Evolutionary conservation across 2,797 vertebrate genomes (phyloP), one percentile per base, ranked within the genome.

Genomic region (Dendrocincla tyrannina): DNA sequence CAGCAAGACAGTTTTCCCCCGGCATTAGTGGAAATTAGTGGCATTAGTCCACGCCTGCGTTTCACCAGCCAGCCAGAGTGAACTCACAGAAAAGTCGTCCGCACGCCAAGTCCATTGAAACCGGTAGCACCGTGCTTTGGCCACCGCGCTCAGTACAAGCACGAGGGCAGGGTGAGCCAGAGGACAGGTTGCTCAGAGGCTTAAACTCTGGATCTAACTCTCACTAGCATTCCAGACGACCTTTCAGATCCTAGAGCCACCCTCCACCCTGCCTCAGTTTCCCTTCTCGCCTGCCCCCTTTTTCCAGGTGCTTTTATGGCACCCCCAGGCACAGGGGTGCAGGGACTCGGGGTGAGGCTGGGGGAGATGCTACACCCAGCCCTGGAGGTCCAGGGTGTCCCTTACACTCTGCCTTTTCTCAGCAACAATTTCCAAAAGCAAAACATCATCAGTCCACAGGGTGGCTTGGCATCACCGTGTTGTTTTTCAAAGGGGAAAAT

Each of bases 151-250:
- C 93, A 1, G 44, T 44, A 63, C 88, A 35, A 88, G 94, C 83
- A 18, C 28, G 4, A 76, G 88, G 81, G 88, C 92, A 95, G 93
- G 92, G 96, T 95, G 93, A 96, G 94, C 95, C 94, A 95, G 95
- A 89, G 93, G 95, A 95, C 86, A 93, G 96, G 95, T 77, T 91
- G 81, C 87, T 96, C 89, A 47, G 47, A 92, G 84, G 86, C 63
- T 79, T 87, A 39, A 94, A 73, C 73, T 77, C 93, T 67, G 85
- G 52, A 82, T 62, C 90, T 59, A 49, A 82, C 95, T 93, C 91
- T 75, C 30, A 3, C 39, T 24, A 35, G 47, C 77, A 59, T 63
- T 88, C 37, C 79, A 59, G 39, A 72, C 5, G 53, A 88, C 77
- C 59, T 85, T 50, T 58, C 64, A 19, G 52, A 74, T 39, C 75